A percentile compares a stretch with the other conserved stretches of the same genome.
Conservation (phyloP, 2,113 vertebrate genomes). For the Abramis brama region DNA sequence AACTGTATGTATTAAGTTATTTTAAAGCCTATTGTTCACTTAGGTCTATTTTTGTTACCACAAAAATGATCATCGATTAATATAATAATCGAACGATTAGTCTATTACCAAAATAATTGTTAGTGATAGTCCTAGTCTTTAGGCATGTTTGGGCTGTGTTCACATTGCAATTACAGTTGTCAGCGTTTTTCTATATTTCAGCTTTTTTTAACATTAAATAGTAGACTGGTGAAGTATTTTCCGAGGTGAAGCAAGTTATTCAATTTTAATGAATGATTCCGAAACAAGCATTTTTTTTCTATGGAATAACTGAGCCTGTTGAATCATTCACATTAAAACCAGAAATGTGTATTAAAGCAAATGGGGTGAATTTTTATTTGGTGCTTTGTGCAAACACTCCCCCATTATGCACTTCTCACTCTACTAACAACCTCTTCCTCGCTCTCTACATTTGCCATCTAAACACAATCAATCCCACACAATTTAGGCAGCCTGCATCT, state of each 20-base stretch:
- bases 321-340: not conserved
- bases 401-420: not conserved
- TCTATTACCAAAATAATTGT: no score
- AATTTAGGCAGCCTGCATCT: conserved; percentile 35
- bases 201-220: not conserved
- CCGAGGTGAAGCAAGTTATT: not conserved
- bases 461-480: conserved; percentile 11
- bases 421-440: not conserved
- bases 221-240: not conserved
- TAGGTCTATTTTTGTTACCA: no score
- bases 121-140: no score
- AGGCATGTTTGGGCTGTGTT: no score
- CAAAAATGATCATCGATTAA: no score
- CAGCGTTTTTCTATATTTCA: no score
- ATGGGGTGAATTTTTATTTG: not conserved
- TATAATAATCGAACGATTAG: no score
- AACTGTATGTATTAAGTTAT: no score
- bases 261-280: not conserved
- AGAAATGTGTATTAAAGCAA: not conserved
- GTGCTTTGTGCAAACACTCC: not conserved
- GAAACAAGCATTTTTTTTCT: not conserved
- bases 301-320: not conserved
- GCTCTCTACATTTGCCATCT: not conserved
- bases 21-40: no score
- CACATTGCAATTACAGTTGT: no score